Percentiles rank a stretch among this genome's conserved stretches.
These are phyloP conservation scores for Xerus rutilus DNA, from an alignment of 2,797 vertebrate species.

Conservation along the genomic window DNA sequence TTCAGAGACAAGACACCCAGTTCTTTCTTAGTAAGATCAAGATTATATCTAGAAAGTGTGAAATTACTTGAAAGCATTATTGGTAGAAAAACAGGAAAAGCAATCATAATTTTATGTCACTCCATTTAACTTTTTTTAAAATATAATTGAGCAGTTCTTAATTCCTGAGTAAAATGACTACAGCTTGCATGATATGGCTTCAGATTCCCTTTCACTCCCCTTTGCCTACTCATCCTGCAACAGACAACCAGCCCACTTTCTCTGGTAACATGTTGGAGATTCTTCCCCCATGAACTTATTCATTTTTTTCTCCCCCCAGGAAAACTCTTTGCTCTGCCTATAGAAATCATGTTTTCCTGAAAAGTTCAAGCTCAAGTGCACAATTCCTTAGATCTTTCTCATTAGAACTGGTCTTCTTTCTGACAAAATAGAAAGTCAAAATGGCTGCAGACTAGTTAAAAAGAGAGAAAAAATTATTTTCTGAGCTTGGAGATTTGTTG, in stretches of 20 bases:
- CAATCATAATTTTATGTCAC: not conserved
- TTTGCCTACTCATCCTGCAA: not conserved
- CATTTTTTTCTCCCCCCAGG: not conserved
- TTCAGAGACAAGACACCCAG: not conserved
- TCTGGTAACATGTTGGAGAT: too few relatives aligned
- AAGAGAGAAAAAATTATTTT: not conserved
- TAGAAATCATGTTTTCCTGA: not conserved
- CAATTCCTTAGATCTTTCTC: not conserved
- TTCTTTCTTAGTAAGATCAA: not conserved
- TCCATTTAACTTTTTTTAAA: not conserved
- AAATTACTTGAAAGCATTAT: not conserved
- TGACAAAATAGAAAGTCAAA: not conserved
- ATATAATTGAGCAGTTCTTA: not conserved
- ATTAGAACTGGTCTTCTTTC: not conserved
- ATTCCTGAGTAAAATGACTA: not conserved
- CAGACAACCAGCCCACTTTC: not conserved
- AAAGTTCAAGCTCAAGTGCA: not conserved
- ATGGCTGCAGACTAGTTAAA: not conserved
- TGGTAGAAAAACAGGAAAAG: constrained; percentile 3
- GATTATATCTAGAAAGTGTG: not conserved
- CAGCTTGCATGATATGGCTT: not conserved
- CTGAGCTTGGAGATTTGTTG: not conserved
- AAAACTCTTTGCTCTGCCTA: not conserved
- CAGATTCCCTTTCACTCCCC: not conserved
- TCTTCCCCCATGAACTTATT: accelerated